Evolutionary conservation across 2,888 invertebrate species (phyloP), one percentile per base, ranked within the genome.

Genomic region (Mystacides longicornis): DNA sequence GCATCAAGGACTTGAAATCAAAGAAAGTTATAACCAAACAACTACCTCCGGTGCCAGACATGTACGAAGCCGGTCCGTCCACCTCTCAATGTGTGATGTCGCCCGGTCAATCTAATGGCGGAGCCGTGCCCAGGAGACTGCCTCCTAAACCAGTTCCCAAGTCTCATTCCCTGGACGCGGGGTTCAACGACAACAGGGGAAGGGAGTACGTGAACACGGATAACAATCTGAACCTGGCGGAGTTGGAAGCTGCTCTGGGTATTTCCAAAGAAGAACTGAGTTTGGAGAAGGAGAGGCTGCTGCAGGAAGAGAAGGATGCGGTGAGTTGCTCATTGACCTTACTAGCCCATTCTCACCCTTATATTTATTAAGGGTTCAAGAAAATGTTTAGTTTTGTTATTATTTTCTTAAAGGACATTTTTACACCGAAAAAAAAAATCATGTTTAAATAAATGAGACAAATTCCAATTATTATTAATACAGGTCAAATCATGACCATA

Each of bases 301-400:
- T 54, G 45, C 54, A 54, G 21, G 54, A 54, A 16, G 54, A 54
- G 27, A 45, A 31, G 22, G 54, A 54, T 54, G 54, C 54, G 2
- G 54, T 54, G 14, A 54, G 52, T 20, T 46, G 16, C 11, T 19
- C n/a, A 43, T n/a, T n/a, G n/a, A n/a, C n/a, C n/a, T n/a, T n/a
- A n/a, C n/a, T n/a, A n/a, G n/a, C n/a, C n/a, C n/a, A n/a, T n/a
- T n/a, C n/a, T n/a, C n/a, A n/a, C n/a, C n/a, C n/a, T n/a, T n/a
- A n/a, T n/a, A n/a, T n/a, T n/a, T n/a, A n/a, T n/a, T n/a, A n/a
- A n/a, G n/a, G n/a, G n/a, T n/a, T n/a, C n/a, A n/a, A n/a, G n/a
- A n/a, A n/a, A n/a, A n/a, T n/a, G n/a, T n/a, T n/a, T n/a, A n/a
- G n/a, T n/a, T n/a, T n/a, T n/a, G n/a, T n/a, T n/a, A n/a, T n/a